Conservation (phyloP, 2,797 vertebrate genomes). For the Masticophis lateralis region DNA sequence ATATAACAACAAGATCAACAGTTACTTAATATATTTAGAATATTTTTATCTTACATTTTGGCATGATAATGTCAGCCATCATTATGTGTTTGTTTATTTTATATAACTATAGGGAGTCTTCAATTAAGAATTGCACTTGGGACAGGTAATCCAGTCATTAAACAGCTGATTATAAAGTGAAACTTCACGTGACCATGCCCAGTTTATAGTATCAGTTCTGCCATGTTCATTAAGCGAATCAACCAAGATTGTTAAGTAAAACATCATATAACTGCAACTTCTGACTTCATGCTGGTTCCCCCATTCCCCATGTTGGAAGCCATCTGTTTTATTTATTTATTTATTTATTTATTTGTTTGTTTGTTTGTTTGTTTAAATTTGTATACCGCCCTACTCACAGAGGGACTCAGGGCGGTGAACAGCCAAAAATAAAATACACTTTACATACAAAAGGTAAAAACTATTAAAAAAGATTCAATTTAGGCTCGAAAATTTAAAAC, state of each 20-base stretch:
- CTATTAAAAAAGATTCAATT: too few relatives aligned
- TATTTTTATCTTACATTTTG: neutral
- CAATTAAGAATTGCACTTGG: neutral
- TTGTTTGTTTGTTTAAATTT: too few relatives aligned
- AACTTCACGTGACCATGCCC: neutral
- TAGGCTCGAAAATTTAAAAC: too few relatives aligned
- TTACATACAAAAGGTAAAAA: too few relatives aligned
- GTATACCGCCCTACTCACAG: too few relatives aligned
- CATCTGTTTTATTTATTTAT: too few relatives aligned
- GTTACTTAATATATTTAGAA: neutral
- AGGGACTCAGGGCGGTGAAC: too few relatives aligned
- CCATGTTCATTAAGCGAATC: neutral
- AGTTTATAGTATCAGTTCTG: neutral
- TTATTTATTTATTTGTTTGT: too few relatives aligned
- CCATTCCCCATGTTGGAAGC: too few relatives aligned
- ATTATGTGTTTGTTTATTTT: neutral
- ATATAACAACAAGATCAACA: neutral
- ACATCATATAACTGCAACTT: neutral
- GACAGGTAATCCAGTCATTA: neutral
- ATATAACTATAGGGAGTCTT: too few relatives aligned
- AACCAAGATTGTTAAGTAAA: neutral
- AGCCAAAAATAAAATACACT: too few relatives aligned
- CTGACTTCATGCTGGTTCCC: too few relatives aligned
- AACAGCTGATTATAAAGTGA: neutral
- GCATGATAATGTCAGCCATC: neutral